Conservation (phyloP, 2,113 vertebrate species). For the Vanacampus margaritifer region DNA sequence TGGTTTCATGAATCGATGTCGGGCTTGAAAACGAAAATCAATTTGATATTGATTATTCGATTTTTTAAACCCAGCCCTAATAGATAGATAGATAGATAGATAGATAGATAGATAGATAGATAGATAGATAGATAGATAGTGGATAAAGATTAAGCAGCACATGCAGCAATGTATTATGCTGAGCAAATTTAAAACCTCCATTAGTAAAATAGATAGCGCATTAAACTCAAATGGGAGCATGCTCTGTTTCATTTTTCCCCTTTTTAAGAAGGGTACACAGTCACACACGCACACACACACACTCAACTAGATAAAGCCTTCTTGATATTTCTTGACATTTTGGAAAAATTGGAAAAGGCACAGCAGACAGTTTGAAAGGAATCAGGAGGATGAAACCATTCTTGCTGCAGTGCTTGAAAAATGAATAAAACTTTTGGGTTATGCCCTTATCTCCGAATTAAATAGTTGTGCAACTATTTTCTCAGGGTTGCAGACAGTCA, state of each 20-base stretch:
- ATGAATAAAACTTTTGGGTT: slow-evolving; percentile 9
- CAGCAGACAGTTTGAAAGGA: neutral
- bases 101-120: neutral
- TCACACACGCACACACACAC: neutral
- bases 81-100: too few relatives aligned
- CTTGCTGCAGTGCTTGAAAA: slow-evolving; percentile 2
- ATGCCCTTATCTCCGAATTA: slow-evolving; percentile 6
- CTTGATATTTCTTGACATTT: slow-evolving; percentile 1
- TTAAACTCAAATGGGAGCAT: slow-evolving; percentile 42
- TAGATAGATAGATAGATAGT: neutral
- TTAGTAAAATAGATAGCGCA: slow-evolving; percentile 44
- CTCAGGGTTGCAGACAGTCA: slow-evolving; percentile 7
- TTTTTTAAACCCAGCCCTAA: too few relatives aligned
- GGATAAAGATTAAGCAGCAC: neutral
- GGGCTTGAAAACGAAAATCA: too few relatives aligned
- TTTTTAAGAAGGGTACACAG: slow-evolving; percentile 13
- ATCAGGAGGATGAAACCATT: neutral
- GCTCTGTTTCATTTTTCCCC: slow-evolving; percentile 41
- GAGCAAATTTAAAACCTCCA: neutral
- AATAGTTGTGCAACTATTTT: slow-evolving; percentile 1
- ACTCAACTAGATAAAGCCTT: neutral
- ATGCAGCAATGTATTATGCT: neutral
- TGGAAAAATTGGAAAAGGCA: neutral
- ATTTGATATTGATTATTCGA: too few relatives aligned
- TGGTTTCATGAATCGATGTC: too few relatives aligned